Base-by-base conservation (phyloP, 2,797 vertebrate species). In the Leuciscus waleckii region DNA sequence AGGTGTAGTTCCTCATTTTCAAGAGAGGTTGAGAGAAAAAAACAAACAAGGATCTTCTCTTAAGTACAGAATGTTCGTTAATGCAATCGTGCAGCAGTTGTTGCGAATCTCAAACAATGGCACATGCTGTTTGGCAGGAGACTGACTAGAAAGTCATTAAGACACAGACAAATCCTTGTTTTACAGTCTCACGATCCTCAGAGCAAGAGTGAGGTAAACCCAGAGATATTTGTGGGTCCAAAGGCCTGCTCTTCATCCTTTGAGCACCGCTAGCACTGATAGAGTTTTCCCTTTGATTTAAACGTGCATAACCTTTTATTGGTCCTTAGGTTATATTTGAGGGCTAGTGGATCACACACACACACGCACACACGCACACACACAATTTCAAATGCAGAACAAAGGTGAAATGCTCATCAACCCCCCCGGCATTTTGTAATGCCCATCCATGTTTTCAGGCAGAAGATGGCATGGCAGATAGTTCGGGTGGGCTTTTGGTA, bases 381-480 rank as follows among this genome's bases (percentile, higher is more conserved):
- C 69, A 29, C 26, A 61, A 3, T 56, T 14, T 43, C 21, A 73
- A 75, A 65, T 39, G 9, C 37, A 43, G 21, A 39, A 71, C 2
- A 69, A 43, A 43, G 9, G 49, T 68, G 21, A 35, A 81, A 80
- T 19, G 26, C 37, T 70, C 32, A 67, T 81, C 65, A 68, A 83
- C n/a, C 5, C 29, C 9, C 77, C 79, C n/a, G n/a, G 68, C 83
- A 79, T 83, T 81, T 79, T 79, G 37, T 84, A 84, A 54, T 79
- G 78, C 69, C 63, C 26, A 39, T 84, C 74, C 58, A 7, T 63
- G 51, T 83, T 86, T 87, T 93, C 93, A 92, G 95, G 92, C 94
- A 94, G 91, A 91, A 92, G 91, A 94, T 90, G 92, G 92, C 89
- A 93, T 91, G 92, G 93, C 92, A 93, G 91, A 91, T 89, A 90